Percentiles rank a stretch among this genome's conserved stretches.
Conservation (phyloP, 2,888 invertebrate species). For the Entomobrya proxima region DNA sequence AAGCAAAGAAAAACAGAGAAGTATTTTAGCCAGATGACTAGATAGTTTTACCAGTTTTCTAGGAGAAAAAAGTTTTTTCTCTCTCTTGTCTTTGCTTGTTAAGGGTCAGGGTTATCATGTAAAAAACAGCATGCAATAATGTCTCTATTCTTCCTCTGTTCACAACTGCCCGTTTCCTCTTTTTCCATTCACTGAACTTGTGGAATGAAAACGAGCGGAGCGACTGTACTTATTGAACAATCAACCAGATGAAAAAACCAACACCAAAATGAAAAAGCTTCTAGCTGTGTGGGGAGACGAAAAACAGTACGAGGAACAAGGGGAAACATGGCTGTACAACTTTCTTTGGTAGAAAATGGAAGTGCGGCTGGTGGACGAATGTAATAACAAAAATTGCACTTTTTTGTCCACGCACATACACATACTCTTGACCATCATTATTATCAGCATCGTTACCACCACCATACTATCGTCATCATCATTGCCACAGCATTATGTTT, state of each 20-base stretch:
- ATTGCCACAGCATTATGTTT: neutral
- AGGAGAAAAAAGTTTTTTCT: neutral
- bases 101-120: conserved; percentile 24
- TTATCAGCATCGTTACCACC: neutral
- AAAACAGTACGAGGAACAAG: neutral
- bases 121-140: neutral
- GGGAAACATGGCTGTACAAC: neutral
- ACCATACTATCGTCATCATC: neutral
- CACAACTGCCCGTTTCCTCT: neutral
- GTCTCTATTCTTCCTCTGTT: neutral
- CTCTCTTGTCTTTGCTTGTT: conserved; percentile 4
- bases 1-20: no score
- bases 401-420: conserved; percentile 25
- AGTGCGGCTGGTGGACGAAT: neutral
- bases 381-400: conserved; percentile 17
- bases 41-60: neutral
- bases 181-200: neutral
- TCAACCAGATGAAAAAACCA: neutral
- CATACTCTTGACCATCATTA: conserved; percentile 48
- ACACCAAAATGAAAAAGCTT: neutral
- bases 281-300: neutral
- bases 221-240: neutral
- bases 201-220: neutral
- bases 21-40: conserved; percentile 13
- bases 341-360: neutral